Base-by-base conservation (phyloP, 2,888 invertebrate species). In the Synergus laeviventris region DNA sequence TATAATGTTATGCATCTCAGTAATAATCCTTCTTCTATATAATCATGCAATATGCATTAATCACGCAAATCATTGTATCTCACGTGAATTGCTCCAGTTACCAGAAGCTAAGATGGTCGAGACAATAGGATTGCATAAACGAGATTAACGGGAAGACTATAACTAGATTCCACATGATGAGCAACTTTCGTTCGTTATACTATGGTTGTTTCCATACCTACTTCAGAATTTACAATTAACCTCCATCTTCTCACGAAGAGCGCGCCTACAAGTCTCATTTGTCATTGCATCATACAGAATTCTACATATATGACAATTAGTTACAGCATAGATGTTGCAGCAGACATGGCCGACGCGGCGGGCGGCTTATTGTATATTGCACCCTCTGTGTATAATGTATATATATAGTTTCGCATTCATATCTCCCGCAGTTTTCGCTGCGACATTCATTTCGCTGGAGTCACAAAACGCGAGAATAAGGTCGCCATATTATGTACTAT, bases 151-250 rank as follows among this genome's bases (percentile, higher is more conserved):
- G 76, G 77, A 78, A 77, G 59, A 62, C n/a, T n/a, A n/a, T n/a
- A 5, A 31, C 77, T 38, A 76, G 54, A 74, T 73, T 59, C 73
- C 59, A 64, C 70, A 73, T 73, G 76, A 79, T 78, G 77, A 45
- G 76, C 77, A 79, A 81, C 80, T 81, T 81, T 81, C 82, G 79
- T 77, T 81, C 78, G 79, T 78, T 82, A 78, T 79, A 77, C 76
- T 64, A n/a, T n/a, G 74, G 76, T 73, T 79, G 75, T 80, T 77
- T 80, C 76, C 12, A 24, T 70, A 49, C 12, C 16, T 70, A 49
- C 31, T 49, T 45, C n/a, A 54, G 36, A 49, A 54, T 70, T 36
- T 5, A 59, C 31, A 16, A 70, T 24, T n/a, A 42, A 16, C 5
- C 73, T 73, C 42, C 49, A 66, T 75, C 76, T 81, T 82, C 82